Base-by-base conservation (phyloP, 2,888 invertebrate genomes). In the Polia nebulosa region DNA sequence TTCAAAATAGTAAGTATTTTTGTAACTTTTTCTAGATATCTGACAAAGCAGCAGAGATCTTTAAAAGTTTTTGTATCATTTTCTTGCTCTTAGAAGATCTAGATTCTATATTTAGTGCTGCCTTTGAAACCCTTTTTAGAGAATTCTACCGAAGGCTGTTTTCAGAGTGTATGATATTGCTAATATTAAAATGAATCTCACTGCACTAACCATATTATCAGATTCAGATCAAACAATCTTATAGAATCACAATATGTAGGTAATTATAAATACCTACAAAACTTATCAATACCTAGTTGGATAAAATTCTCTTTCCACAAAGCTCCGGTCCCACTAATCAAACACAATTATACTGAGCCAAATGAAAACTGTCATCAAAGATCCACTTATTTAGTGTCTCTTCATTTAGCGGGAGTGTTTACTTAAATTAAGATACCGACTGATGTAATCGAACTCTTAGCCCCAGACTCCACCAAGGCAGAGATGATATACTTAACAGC, bases 331-430 rank as follows among this genome's bases (percentile, higher is more conserved):
- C 63, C 61, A 73, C 85, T 76, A 72, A 86, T 84, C 88, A 91
- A 92, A 92, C 85, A 92, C 89, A 91, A 91, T 92, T 92, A 91
- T 86, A 86, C 80, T 51, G 70, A 84, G 80, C 82, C 80, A 87
- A 90, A 91, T 88, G 89, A 87, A 90, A 92, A 90, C 86, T 84
- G 86, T 85, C 85, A 82, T 87, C 81, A 79, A 79, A 87, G 85
- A 87, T 78, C 67, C 87, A 86, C 88, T 91, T 92, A 88, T 91
- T 93, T 91, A 91, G 91, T 90, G 87, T 88, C 90, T 90, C 89
- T 93, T 92, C 92, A 92, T 93, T 92, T 89, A 89, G 78, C 82
- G 72, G 78, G 85, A 93, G 94, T 93, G 93, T 93, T 94, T 94
- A 90, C 91, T 91, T 91, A 91, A 94, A 93, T 94, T 94, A 93